A percentile compares a stretch with the other conserved stretches of the same genome.
phyloP scores from a whole-genome alignment of 2,797 vertebrate genomes.

The Paguma larvata region DNA sequence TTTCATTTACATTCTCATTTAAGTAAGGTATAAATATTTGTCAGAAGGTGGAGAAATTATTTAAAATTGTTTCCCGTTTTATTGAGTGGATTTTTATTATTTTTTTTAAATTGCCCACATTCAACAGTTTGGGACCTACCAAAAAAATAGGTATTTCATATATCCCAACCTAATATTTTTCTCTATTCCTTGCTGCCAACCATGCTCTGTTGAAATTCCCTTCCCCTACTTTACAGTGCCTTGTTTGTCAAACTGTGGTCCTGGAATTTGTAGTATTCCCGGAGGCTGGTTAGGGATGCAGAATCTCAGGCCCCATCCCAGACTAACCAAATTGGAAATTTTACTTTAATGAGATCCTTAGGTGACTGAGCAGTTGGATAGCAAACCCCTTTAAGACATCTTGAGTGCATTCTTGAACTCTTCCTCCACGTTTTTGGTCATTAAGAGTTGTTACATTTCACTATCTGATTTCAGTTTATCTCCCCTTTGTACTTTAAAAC shows the following conservation, averaged over 20 bases:
- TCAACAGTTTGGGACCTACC: constrained; percentile 5
- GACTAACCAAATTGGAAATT: not conserved
- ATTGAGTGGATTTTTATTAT: not conserved
- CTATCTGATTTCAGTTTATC: not conserved
- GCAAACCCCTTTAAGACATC: not conserved
- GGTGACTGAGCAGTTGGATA: not conserved
- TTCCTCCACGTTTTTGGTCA: not conserved
- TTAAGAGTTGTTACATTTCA: constrained; percentile 18
- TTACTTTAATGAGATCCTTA: constrained; percentile 40
- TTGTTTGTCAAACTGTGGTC: not conserved
- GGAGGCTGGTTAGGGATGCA: not conserved
- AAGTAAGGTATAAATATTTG: constrained; percentile 9
- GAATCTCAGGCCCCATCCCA: constrained; percentile 6
- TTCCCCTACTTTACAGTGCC: not conserved
- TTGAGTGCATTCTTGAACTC: not conserved
- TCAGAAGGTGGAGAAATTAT: constrained; percentile 37
- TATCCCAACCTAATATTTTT: constrained; percentile 38
- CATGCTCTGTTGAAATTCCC: not conserved
- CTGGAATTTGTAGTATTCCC: not conserved
- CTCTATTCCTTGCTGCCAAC: constrained; percentile 1
- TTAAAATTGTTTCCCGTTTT: not conserved
- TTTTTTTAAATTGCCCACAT: constrained; percentile 8
- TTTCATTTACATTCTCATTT: not conserved
- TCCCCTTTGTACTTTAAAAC: not conserved
- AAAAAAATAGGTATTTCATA: constrained; percentile 34